Evolutionary conservation across 2,888 invertebrate species (phyloP), one percentile per base, ranked within the genome.

Genomic region (Aelia acuminata): DNA sequence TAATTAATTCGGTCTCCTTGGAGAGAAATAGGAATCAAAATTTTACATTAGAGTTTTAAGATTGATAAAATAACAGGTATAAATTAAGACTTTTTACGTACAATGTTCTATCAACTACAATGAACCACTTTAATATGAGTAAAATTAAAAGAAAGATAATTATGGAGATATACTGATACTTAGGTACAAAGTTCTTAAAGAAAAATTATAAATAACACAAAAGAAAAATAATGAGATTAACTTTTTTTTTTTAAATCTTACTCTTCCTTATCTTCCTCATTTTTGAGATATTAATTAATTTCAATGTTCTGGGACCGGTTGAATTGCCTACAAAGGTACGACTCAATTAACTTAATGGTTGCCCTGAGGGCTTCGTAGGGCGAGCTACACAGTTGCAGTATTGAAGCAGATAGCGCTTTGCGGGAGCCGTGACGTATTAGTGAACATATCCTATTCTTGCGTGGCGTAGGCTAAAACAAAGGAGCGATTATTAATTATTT

Each of bases 401-500:
- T 70, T 10, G 63, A n/a, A n/a, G n/a, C n/a, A 70, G 63, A 35
- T 26, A 43, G 10, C 63, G 63, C 35, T 35, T 70, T 35, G 35
- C 35, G 63, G 63, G 7, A 13, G 63, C 63, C 35, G 63, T 35
- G 35, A 70, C 63, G 63, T 70, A 70, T 70, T 70, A 70, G 31
- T 31, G 63, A 70, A 35, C 18, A 70, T 70, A 70, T 31, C 57
- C 57, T 26, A 57, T 11, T 13, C 3, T 26, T n/a, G n/a, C 57
- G 26, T 18, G 18, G 31, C 3, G 18, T 3, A 18, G 18, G 3
- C 18, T 31, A n/a, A 70, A 70, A 70, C 63, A 70, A 70, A 70
- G 63, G 31, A 70, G 18, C 35, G 15, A 70, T 70, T 70, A 70
- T 49, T 50, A 85, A 85, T 85, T 85, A 49, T 85, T 85, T 49